phyloP scores from a whole-genome alignment of 2,797 vertebrate species.

The Avahi laniger region DNA sequence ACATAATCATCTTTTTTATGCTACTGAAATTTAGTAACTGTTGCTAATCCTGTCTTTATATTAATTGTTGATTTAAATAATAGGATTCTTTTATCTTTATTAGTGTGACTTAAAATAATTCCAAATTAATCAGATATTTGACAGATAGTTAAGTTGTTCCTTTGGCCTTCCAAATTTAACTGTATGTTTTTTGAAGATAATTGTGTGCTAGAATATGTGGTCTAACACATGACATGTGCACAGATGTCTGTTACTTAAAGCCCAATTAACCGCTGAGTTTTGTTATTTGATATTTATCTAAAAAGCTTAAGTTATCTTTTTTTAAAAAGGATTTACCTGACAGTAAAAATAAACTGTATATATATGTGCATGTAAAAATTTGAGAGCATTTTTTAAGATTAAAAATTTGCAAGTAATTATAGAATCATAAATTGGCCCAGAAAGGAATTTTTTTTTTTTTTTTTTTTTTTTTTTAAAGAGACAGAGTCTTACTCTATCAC shows the following conservation, averaged over 20 bases:
- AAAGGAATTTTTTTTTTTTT: background rate
- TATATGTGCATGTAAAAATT: background rate
- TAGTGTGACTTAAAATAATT: conserved; percentile 24
- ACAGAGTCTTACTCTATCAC: background rate
- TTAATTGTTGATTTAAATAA: conserved; percentile 6
- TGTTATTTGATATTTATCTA: conserved; percentile 12
- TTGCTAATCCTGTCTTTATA: conserved; percentile 22
- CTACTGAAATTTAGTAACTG: background rate
- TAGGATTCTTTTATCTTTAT: conserved; percentile 35
- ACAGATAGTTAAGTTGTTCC: background rate
- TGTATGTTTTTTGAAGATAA: background rate
- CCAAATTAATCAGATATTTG: background rate
- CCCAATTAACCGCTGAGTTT: background rate
- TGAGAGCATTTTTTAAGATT: background rate
- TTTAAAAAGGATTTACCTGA: background rate
- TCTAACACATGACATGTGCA: background rate
- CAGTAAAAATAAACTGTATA: background rate
- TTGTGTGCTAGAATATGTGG: background rate
- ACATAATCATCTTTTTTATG: background rate
- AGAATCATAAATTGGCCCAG: background rate
- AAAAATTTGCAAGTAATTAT: background rate
- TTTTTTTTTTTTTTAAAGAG: background rate
- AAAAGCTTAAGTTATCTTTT: background rate
- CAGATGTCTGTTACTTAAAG: background rate
- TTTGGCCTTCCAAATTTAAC: conserved; percentile 16